Base-by-base conservation (phyloP, 2,113 vertebrate genomes). In the Megalops atlanticus region DNA sequence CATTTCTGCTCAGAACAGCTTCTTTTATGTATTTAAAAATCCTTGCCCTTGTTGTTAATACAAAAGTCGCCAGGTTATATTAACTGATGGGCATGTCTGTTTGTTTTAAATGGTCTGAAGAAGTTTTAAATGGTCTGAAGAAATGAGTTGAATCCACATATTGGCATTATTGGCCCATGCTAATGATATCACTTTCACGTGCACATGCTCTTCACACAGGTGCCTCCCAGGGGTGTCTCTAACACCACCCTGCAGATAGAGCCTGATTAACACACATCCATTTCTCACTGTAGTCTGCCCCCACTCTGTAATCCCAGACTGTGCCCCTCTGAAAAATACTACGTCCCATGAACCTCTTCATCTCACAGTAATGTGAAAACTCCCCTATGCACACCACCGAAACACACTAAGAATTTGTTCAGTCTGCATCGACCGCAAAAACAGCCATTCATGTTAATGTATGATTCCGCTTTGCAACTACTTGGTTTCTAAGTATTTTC, bases 321-420 rank as follows among this genome's bases (percentile, higher is more conserved):
- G 71, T 49, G 45, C 33, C 39, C 70, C 33, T 36, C 75, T 36
- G 47, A 77, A 64, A 84, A 79, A 86, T 80, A 80, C 64, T 16
- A 72, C 70, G 31, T 76, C 72, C 76, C 77, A 81, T 58, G 24
- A 45, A 69, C 58, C 79, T 68, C 75, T 86, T 84, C 82, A 78
- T 84, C 81, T 83, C 78, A 78, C 80, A 64, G 49, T 80, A 81
- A 49, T 45, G 47, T 81, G 70, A 84, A 79, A 78, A 54, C 78
- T 82, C 38, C n/a, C 64, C 76, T 69, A 33, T 33, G 38, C 74
- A 74, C 35, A 43, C 18, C 41, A 73, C 71, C 80, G 38, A 43
- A 79, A 81, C 69, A 73, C 76, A 39, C 68, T 77, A 47, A 80
- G 35, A 77, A 33, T 45, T 6, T 6, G 16, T 49, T 49, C 8